Conservation (phyloP, 2,888 invertebrate genomes). For the Netelia melanura region DNA sequence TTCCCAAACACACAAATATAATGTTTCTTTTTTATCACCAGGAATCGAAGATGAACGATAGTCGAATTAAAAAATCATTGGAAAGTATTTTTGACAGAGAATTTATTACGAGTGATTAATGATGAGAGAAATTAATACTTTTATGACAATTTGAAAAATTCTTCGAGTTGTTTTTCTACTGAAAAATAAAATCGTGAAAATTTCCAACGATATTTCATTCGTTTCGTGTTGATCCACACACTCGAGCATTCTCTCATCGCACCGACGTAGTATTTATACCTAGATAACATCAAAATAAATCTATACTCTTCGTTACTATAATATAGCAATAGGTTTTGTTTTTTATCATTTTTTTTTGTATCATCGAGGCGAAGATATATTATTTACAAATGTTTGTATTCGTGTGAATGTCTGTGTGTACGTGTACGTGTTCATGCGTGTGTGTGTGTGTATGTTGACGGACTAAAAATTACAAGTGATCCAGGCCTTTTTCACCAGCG, state of each 20-base stretch:
- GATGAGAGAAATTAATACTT: background rate
- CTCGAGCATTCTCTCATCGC: slow-evolving; percentile 57
- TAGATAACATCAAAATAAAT: slow-evolving; percentile 85
- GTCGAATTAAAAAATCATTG: background rate
- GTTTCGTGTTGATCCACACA: slow-evolving; percentile 33
- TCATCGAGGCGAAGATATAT: slow-evolving; percentile 47
- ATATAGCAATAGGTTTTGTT: slow-evolving; percentile 78
- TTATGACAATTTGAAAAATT: background rate
- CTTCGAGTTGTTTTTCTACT: background rate
- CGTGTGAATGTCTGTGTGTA: background rate
- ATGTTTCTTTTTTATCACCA: slow-evolving; percentile 39
- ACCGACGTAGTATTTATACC: slow-evolving; percentile 76
- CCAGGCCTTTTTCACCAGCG: slow-evolving; percentile 37
- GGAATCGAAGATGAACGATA: slow-evolving; percentile 3
- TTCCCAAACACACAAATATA: slow-evolving; percentile 49
- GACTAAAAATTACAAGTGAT: slow-evolving; percentile 73
- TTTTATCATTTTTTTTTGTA: slow-evolving; percentile 30
- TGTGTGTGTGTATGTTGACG: slow-evolving; percentile 25
- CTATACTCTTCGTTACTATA: slow-evolving; percentile 79
- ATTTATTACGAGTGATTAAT: background rate
- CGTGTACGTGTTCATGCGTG: background rate
- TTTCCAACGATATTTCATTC: slow-evolving; percentile 41
- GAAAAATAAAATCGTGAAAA: background rate
- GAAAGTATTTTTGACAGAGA: background rate
- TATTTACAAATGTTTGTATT: slow-evolving; percentile 57